Conservation (phyloP, 1,140 invertebrate species). For the Ctenoplectra terminalis region DNA sequence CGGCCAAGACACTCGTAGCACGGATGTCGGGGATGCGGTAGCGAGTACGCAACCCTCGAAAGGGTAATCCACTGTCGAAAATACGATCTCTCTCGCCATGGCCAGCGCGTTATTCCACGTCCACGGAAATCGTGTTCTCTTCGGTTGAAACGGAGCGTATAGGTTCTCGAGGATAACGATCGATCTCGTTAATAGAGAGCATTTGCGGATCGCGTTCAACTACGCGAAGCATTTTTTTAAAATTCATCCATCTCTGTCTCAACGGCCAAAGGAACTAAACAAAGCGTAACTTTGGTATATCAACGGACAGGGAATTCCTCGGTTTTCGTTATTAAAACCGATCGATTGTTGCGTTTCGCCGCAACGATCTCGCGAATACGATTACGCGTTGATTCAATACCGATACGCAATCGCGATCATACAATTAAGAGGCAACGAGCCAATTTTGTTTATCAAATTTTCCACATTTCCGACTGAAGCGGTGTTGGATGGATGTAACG, state of each 20-base stretch:
- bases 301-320: background rate
- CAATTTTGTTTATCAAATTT: no score
- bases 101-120: constrained; percentile 63
- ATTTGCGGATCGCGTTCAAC: background rate
- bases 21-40: constrained; percentile 29
- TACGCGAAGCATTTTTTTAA: constrained; percentile 5
- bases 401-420: constrained; percentile 12
- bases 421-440: constrained; percentile 33
- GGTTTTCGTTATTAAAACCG: background rate
- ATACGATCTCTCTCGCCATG: constrained; percentile 59
- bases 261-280: background rate
- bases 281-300: background rate
- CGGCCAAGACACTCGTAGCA: constrained; percentile 58
- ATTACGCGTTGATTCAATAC: constrained; percentile 15
- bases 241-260: constrained; percentile 41
- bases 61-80: constrained; percentile 68
- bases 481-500: no score
- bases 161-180: constrained; percentile 30
- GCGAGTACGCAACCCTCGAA: constrained; percentile 45
- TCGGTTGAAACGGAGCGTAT: constrained; percentile 34
- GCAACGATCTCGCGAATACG: constrained; percentile 25
- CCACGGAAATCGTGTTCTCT: constrained; percentile 59
- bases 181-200: constrained; percentile 42
- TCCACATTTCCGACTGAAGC: no score
- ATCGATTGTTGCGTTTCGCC: background rate